Evolutionary conservation across 2,888 invertebrate genomes (phyloP), one percentile per base, ranked within the genome.

Genomic region (Eupithecia abbreviata): DNA sequence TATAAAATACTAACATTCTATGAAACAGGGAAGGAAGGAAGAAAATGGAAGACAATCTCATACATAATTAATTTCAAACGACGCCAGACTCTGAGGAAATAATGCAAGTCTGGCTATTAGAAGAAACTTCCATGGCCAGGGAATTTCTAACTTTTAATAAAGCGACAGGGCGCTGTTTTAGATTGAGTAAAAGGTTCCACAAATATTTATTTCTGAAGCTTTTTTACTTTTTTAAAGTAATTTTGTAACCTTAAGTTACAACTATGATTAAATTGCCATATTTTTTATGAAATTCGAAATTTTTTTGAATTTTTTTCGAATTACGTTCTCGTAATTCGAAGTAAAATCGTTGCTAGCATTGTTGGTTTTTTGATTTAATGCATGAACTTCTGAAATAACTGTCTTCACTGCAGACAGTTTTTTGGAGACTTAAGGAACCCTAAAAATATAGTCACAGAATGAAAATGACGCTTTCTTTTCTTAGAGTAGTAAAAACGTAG

Each of bases 41-140:
- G 69, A 45, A 47, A 78, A 66, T 68, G 51, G 45, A 13, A 71
- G 72, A 76, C 69, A 70, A 77, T 72, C 66, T 76, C 74, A 76
- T 78, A 76, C 76, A 75, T 73, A 76, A 71, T 74, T 76, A 76
- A 78, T 76, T 75, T 77, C 71, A 73, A 73, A 77, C 58, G 77
- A 75, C 43, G n/a, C 58, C 72, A 67, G 77, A 75, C 72, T 66
- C 72, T 42, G 41, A 72, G 66, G 69, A 77, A 77, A 75, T 74
- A 71, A 73, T 62, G 75, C 51, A 58, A 67, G 67, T 68, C 58
- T 68, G 73, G 55, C 47, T 71, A 75, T 71, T 73, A 69, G 73
- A 78, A 73, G 58, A 78, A 73, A 73, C 67, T 76, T 75, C n/a
- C n/a, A 74, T 71, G 73, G 51, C 73, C 65, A 65, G 68, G 65